These are phyloP conservation scores for Pogonognathellus flavescens DNA, from an alignment of 1,140 invertebrate species.

Conservation along the genomic window DNA sequence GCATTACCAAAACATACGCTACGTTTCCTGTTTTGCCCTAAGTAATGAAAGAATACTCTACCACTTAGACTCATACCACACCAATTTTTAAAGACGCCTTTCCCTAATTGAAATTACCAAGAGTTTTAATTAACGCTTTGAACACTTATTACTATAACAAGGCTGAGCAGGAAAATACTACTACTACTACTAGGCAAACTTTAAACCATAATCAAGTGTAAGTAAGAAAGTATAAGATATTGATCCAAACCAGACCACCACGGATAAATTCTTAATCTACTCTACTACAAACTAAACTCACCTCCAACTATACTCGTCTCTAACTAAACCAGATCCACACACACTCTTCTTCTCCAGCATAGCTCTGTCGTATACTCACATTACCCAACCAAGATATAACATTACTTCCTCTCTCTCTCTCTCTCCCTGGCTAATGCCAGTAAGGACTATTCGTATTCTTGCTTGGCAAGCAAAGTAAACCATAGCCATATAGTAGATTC, in stretches of 20 bases:
- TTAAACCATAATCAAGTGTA: constrained; percentile 49
- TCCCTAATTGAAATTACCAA: constrained; percentile 30
- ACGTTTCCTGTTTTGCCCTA: background rate
- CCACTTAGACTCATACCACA: background rate
- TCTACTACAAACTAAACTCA: constrained; percentile 48
- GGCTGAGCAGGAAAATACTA: constrained; percentile 24
- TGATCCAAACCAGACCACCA: constrained; percentile 35
- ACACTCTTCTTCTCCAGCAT: background rate
- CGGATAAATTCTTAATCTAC: constrained; percentile 49
- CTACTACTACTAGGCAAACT: constrained; percentile 16
- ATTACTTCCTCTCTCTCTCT: background rate
- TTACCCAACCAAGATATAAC: no score
- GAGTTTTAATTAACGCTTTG: constrained; percentile 36
- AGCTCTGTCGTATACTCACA: background rate
- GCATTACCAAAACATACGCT: constrained; percentile 12
- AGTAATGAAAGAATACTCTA: constrained; percentile 29
- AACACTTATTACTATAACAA: constrained; percentile 26
- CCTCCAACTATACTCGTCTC: background rate
- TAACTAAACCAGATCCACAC: constrained; percentile 13
- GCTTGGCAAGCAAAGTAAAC: constrained; percentile 20
- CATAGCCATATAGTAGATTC: constrained; percentile 17
- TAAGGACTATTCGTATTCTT: background rate
- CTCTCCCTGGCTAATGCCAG: background rate
- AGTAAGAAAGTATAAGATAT: constrained; percentile 47
- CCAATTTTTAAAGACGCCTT: constrained; percentile 30